A percentile compares a stretch with the other conserved stretches of the same genome.
Evolutionary conservation across 2,113 vertebrate species (phyloP).

Genomic region (Pelmatolapia mariae): DNA sequence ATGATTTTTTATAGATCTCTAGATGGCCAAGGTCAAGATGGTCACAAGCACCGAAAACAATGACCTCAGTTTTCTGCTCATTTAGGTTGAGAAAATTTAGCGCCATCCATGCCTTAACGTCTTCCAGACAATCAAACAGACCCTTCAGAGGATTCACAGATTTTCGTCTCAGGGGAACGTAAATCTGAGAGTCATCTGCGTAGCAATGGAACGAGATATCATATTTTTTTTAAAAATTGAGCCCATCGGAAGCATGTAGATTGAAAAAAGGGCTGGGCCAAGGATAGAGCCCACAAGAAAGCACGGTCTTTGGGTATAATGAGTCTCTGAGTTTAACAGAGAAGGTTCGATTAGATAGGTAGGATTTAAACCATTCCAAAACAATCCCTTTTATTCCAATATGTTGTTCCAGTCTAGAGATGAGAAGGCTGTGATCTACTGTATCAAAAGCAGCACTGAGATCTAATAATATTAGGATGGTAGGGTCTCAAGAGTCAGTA

Average conservation of each 20-base stretch:
- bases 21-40: rapidly evolving
- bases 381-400: not conserved
- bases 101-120: not conserved
- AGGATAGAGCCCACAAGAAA: not conserved
- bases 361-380: not conserved
- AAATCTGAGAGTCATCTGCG: not conserved
- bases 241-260: not conserved
- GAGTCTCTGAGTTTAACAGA: not conserved
- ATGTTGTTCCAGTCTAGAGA: not conserved
- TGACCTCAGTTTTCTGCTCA: not conserved
- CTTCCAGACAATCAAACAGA: not conserved
- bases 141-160: not conserved
- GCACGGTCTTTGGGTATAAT: rapidly evolving
- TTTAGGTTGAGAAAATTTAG: not conserved
- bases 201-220: not conserved
- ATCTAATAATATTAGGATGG: not conserved
- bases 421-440: not conserved
- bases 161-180: rapidly evolving
- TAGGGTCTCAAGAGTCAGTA: not conserved
- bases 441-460: not conserved
- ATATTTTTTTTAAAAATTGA: not conserved
- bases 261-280: rapidly evolving
- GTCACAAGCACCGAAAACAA: rapidly evolving
- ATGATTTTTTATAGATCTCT: not conserved
- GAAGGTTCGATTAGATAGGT: not conserved